Conservation (phyloP, 2,888 invertebrate genomes). For the Torymus aiolomorphi region DNA sequence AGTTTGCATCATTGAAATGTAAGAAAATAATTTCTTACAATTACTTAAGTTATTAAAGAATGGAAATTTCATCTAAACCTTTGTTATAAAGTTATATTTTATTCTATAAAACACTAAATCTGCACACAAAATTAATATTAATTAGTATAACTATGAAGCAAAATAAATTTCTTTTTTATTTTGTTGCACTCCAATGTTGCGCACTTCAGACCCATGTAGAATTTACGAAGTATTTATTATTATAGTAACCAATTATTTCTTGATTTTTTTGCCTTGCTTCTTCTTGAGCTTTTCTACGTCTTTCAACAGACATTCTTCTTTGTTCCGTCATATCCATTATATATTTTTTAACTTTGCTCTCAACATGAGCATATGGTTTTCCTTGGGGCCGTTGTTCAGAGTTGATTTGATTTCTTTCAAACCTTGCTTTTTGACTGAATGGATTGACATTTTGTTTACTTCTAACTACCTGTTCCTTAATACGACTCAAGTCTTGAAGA, state of each 20-base stretch:
- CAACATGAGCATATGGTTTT: conserved; percentile 64
- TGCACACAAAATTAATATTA: too few relatives aligned
- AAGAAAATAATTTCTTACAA: too few relatives aligned
- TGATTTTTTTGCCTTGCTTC: conserved; percentile 39
- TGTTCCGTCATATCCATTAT: conserved; percentile 65
- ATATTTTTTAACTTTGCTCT: conserved; percentile 71
- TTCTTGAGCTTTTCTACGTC: conserved; percentile 51
- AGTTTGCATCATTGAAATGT: too few relatives aligned
- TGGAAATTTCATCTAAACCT: too few relatives aligned
- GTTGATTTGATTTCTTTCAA: conserved; percentile 41
- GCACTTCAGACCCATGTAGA: too few relatives aligned
- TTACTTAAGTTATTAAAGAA: too few relatives aligned
- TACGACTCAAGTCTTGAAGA: conserved; percentile 68
- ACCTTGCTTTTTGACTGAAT: conserved; percentile 52
- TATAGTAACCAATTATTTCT: conserved; percentile 37
- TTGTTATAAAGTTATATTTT: too few relatives aligned
- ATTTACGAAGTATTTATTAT: too few relatives aligned
- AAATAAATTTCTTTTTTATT: too few relatives aligned
- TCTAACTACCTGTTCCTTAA: conserved; percentile 42
- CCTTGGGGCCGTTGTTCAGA: conserved; percentile 41
- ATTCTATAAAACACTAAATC: too few relatives aligned
- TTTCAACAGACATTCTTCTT: conserved; percentile 58
- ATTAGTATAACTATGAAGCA: too few relatives aligned
- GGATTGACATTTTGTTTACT: conserved; percentile 47
- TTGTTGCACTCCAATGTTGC: too few relatives aligned